Evolutionary conservation across 2,888 invertebrate genomes (phyloP).

Genomic region (Brassicogethes aeneus): DNA sequence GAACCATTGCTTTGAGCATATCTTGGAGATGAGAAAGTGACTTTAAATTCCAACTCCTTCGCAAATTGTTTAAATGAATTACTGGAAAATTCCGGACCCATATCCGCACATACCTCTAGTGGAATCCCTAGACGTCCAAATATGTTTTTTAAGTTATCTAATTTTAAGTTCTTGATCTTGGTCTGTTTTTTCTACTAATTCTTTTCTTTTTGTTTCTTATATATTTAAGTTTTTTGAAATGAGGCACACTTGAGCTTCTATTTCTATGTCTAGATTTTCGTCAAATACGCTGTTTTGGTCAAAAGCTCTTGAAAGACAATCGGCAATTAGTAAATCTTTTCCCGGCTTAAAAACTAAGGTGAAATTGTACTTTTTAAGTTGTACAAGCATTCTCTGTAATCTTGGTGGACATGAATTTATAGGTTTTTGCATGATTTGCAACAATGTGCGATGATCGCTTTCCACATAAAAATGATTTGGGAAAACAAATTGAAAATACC

Average conservation of each 20-base stretch:
- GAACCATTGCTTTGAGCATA: conserved; percentile 5
- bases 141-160: background rate
- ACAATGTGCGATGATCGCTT: conserved; percentile 14
- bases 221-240: conserved; percentile 3
- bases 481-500: background rate
- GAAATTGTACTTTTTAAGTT: conserved; percentile 12
- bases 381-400: conserved; percentile 13
- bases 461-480: conserved; percentile 11
- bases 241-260: conserved; percentile 10
- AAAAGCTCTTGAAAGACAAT: conserved; percentile 11
- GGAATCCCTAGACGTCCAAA: background rate
- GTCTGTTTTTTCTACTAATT: conserved; percentile 4
- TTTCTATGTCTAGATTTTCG: conserved; percentile 9
- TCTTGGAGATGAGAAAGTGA: conserved; percentile 2
- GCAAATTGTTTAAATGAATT: conserved; percentile 1
- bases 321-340: conserved; percentile 13
- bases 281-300: conserved; percentile 6
- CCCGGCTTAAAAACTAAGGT: conserved; percentile 14
- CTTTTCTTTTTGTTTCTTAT: conserved; percentile 3
- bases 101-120: background rate
- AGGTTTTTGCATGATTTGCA: conserved; percentile 11
- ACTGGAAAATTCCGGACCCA: conserved; percentile 3
- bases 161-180: too few species aligned
- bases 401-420: conserved; percentile 10
- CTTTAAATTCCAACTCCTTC: background rate